Percentiles rank a stretch among this genome's conserved stretches.
Evolutionary conservation across 2,113 vertebrate species (phyloP).

Genomic region (Bostrychus sinensis): DNA sequence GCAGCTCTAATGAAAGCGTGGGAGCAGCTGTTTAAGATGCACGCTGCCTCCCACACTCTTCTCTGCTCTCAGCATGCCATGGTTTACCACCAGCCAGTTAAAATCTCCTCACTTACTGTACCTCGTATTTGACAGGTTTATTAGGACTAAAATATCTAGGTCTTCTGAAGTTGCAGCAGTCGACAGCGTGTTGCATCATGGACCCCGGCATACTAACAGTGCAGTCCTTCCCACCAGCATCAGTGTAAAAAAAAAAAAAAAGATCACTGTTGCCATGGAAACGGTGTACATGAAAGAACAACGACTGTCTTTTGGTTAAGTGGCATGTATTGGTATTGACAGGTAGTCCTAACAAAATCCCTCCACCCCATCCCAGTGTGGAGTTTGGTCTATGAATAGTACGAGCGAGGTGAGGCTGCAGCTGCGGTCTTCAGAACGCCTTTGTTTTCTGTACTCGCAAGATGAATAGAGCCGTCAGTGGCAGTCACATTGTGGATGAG

Average conservation of each 20-base stretch:
- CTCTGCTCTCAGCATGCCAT: too few species aligned
- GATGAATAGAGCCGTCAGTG: slow-evolving; percentile 49
- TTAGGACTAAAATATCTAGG: neutral
- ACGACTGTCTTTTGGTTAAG: neutral
- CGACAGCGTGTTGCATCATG: slow-evolving; percentile 39
- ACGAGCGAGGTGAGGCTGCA: slow-evolving; percentile 16
- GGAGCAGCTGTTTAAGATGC: neutral
- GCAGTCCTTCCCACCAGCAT: slow-evolving; percentile 40
- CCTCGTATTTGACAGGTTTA: neutral
- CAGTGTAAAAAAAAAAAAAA: neutral
- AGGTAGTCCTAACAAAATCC: slow-evolving; percentile 12
- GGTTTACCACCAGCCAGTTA: too few species aligned
- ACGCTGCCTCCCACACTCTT: neutral
- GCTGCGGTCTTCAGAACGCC: slow-evolving; percentile 53
- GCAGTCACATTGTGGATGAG: slow-evolving; percentile 47
- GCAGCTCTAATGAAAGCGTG: slow-evolving; percentile 30
- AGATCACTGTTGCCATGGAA: slow-evolving; percentile 63
- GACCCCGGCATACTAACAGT: neutral
- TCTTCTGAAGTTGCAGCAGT: slow-evolving; percentile 22
- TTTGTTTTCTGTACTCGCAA: slow-evolving; percentile 58
- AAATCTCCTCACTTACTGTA: neutral
- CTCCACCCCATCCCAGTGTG: neutral
- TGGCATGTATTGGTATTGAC: slow-evolving; percentile 27
- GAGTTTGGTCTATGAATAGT: slow-evolving; percentile 41
- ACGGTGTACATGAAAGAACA: slow-evolving; percentile 68